Base-by-base conservation (phyloP, 2,797 vertebrate genomes). In the Ciconia nigra region DNA sequence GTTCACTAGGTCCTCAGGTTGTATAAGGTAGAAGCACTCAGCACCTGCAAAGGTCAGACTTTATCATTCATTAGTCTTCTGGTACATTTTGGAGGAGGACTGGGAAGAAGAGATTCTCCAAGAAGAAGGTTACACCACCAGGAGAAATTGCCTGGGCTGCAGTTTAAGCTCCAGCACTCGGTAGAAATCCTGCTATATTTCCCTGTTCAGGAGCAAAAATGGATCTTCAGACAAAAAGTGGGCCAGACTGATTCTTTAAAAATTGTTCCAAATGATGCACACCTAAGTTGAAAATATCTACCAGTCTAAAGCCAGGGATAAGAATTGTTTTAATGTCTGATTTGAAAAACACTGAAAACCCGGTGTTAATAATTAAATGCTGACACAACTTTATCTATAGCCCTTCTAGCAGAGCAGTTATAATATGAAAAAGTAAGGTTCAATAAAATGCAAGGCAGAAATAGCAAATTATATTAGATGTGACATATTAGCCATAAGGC, bases 381-480 rank as follows among this genome's bases (percentile, higher is more conserved):
- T 97, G 97, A 97, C 90, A 91, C 71, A 91, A 97, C 93, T 94
- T 73, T 96, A 94, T 97, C 93, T 89, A 55, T 29, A 95, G 77
- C 90, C 95, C 85, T 97, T 94, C 95, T 93, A 90, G 84, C 79
- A 86, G 81, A 97, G 92, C 19, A 29, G 65, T 89, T 95, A 82
- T 95, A 94, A 96, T 97, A 97, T 93, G 95, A 98, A 97, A 97
- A 97, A 90, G 84, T 90, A 89, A 95, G 77, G 93, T 95, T 96
- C 96, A 95, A 97, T 95, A 96, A 97, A 96, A 94, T 76, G 79
- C 84, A 95, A 96, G 88, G 96, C 96, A 97, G 90, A 97, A 97
- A 96, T 52, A 97, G 90, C 49, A 98, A 97, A 94, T 97, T 95
- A 78, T 97, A 97, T 97, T 97, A 93, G 89, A 97, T 97, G 93